Conservation (phyloP, 2,797 vertebrate species). For the Melanotaenia parkinsoni region DNA sequence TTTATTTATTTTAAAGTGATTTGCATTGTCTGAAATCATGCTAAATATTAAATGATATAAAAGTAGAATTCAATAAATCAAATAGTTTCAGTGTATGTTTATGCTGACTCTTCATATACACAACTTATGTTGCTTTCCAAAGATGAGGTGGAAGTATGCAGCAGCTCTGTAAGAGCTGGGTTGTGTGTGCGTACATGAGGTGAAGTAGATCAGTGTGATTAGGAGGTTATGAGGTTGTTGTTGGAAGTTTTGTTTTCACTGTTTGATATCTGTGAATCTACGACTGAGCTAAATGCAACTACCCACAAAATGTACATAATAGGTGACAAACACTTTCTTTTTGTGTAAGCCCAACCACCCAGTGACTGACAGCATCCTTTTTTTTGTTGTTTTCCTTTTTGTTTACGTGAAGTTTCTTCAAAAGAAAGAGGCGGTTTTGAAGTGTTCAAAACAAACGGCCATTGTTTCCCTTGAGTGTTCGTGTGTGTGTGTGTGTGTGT, state of each 20-base stretch:
- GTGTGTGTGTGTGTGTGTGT: too few relatives aligned
- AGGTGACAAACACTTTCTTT: constrained; percentile 15
- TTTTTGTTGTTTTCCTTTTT: too few relatives aligned
- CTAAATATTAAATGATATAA: background rate
- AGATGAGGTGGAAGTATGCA: background rate
- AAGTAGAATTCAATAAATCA: background rate
- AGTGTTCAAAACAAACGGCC: background rate
- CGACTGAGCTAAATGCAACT: background rate
- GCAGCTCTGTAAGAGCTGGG: background rate
- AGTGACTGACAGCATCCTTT: background rate
- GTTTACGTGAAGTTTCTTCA: background rate
- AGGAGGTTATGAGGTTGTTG: background rate
- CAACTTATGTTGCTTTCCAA: background rate
- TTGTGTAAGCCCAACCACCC: background rate
- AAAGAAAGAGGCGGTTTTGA: background rate
- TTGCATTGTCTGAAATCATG: background rate
- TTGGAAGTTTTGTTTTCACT: background rate
- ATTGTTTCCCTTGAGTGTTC: background rate
- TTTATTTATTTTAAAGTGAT: background rate
- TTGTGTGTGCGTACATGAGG: background rate
- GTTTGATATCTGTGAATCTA: constrained; percentile 6
- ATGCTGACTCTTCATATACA: background rate
- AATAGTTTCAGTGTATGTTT: background rate
- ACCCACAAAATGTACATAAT: background rate
- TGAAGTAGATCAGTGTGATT: constrained; percentile 11